A percentile compares a stretch with the other conserved stretches of the same genome.
phyloP scores from a whole-genome alignment of 2,797 vertebrate genomes.

The Rhinichthys osculus region DNA sequence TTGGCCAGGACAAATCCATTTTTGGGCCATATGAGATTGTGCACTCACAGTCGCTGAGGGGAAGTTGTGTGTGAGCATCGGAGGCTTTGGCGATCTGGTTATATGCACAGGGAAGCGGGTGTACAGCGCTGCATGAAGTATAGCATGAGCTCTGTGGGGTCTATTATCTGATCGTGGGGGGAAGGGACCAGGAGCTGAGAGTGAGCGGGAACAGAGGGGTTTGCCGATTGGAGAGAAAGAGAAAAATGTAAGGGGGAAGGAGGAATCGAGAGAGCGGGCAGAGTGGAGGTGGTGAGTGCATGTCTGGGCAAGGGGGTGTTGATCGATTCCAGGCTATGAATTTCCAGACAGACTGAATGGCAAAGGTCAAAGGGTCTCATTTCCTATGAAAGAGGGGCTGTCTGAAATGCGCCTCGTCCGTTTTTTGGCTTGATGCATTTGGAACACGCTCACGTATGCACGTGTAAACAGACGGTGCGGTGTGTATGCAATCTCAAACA shows the following conservation, averaged over 20 bases:
- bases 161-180: conserved; percentile 65
- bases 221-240: conserved; percentile 45
- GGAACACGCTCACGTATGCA: conserved; percentile 26
- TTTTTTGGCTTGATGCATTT: conserved; percentile 44
- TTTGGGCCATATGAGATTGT: background rate
- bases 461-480: conserved; percentile 29
- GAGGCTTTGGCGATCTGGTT: conserved; percentile 5
- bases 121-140: conserved; percentile 32
- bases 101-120: conserved; percentile 23
- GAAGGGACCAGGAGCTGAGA: conserved; percentile 62
- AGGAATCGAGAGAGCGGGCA: conserved; percentile 41
- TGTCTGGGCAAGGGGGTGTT: conserved; percentile 72
- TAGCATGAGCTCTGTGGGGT: conserved; percentile 59
- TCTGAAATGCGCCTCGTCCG: conserved; percentile 59
- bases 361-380: conserved; percentile 78
- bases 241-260: conserved; percentile 54
- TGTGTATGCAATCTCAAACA: background rate
- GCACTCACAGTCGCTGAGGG: background rate
- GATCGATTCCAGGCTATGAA: conserved; percentile 80
- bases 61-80: background rate
- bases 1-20: background rate
- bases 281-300: conserved; percentile 60
- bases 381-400: conserved; percentile 75
- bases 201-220: conserved; percentile 51
- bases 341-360: conserved; percentile 78